Percentiles rank a stretch among this genome's conserved stretches.
phyloP scores from a whole-genome alignment of 2,888 invertebrate genomes.

The Drosophila villosipedis region DNA sequence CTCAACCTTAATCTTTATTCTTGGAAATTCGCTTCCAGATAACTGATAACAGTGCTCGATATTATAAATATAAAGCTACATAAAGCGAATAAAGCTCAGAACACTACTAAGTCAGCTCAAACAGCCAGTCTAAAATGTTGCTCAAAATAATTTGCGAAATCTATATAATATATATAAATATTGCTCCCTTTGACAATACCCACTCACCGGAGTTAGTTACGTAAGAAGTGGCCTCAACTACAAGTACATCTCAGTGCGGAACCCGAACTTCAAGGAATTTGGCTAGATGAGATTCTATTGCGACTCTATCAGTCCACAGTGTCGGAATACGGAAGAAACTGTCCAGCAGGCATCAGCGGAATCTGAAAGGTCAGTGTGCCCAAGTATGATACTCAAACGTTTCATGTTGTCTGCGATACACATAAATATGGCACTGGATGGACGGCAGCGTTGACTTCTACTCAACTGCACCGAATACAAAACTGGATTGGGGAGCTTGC shows the following conservation, averaged over 20 bases:
- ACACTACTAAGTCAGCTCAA: neutral
- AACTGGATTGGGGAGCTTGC: conserved; percentile 27
- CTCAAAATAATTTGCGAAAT: no score
- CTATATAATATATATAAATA: no score
- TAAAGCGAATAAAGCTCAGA: neutral
- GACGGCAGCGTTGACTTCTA: conserved; percentile 50
- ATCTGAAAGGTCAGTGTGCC: conserved; percentile 20
- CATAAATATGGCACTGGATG: conserved; percentile 31
- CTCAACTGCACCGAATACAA: conserved; percentile 41
- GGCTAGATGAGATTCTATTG: neutral
- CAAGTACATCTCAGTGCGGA: neutral
- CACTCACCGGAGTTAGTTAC: neutral
- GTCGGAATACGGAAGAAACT: conserved; percentile 10
- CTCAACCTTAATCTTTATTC: neutral
- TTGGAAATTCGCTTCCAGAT: neutral
- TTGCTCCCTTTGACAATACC: neutral
- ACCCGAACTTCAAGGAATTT: neutral
- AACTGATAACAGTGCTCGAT: neutral
- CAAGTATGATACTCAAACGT: conserved; percentile 32
- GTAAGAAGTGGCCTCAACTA: neutral
- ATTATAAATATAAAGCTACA: neutral
- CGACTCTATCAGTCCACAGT: neutral
- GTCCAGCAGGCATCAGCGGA: conserved; percentile 16
- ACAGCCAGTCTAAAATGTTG: no score
- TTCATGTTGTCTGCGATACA: conserved; percentile 44